A percentile compares a stretch with the other conserved stretches of the same genome.
Evolutionary conservation across 2,797 vertebrate genomes (phyloP).

Genomic region (Synaphobranchus kaupii): DNA sequence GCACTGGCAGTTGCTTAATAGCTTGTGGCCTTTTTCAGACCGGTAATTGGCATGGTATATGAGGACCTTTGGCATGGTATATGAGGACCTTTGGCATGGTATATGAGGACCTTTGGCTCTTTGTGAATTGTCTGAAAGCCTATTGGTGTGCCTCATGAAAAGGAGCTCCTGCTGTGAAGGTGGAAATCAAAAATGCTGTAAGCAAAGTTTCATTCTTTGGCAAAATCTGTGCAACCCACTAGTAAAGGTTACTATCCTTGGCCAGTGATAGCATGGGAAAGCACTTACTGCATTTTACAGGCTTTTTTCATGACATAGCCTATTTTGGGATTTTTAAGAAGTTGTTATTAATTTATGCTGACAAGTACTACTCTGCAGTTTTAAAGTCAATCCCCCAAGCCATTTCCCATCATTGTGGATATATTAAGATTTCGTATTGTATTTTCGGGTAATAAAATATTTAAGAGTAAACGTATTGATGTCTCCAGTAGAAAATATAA

Average conservation of each 20-base stretch:
- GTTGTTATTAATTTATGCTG: slow-evolving; percentile 8
- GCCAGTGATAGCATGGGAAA: neutral
- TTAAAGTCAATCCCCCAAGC: neutral
- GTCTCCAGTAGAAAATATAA: neutral
- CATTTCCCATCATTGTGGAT: neutral
- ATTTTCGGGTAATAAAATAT: neutral
- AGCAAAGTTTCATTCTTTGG: neutral
- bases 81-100: neutral
- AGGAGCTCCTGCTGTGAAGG: neutral
- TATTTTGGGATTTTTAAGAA: neutral
- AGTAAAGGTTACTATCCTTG: neutral
- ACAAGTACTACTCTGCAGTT: neutral
- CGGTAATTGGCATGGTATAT: neutral
- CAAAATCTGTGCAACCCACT: neutral
- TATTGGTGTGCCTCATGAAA: neutral
- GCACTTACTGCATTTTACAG: neutral
- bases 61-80: neutral
- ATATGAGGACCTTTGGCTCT: neutral
- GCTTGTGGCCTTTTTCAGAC: neutral
- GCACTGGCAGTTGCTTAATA: neutral
- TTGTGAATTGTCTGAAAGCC: neutral
- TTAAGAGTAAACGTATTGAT: neutral
- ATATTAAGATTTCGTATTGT: neutral
- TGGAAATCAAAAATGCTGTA: neutral
- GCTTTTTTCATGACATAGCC: neutral